Conservation (phyloP, 64 coral and sea anemone genomes). For the Montipora sp. region DNA sequence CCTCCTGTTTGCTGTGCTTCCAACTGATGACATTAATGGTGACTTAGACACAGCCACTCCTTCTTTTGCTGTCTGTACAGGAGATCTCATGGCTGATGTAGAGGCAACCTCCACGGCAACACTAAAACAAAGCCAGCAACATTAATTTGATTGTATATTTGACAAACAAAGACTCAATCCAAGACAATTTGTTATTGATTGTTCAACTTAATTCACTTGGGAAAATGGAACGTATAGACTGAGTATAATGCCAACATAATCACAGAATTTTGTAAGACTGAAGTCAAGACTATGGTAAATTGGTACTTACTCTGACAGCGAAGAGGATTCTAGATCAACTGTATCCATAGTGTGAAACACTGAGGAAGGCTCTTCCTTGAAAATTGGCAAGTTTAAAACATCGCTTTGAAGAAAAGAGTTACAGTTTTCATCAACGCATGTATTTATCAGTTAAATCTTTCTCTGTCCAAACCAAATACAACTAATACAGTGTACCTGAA, state of each 20-base stretch:
- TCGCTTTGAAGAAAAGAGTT: slow-evolving; percentile 28
- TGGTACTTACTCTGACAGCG: slow-evolving; percentile 16
- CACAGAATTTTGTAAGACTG: background rate
- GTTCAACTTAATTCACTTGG: no score
- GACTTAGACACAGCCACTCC: slow-evolving; percentile 1
- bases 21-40: background rate
- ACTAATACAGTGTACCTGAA: no score
- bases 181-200: no score
- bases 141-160: no score
- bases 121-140: background rate
- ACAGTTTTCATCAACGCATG: background rate
- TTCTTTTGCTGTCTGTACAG: slow-evolving; percentile 19
- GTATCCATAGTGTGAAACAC: slow-evolving; percentile 30
- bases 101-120: background rate
- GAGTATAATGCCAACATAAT: no score
- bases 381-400: slow-evolving; percentile 71
- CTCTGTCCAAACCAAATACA: no score
- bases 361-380: slow-evolving; percentile 62
- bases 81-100: background rate
- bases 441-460: no score
- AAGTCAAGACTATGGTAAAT: background rate
- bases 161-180: no score
- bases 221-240: no score
- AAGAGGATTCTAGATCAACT: background rate
- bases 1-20: background rate